These are phyloP conservation scores for Aplochiton taeniatus DNA, from an alignment of 2,797 vertebrate species.

Conservation along the genomic window DNA sequence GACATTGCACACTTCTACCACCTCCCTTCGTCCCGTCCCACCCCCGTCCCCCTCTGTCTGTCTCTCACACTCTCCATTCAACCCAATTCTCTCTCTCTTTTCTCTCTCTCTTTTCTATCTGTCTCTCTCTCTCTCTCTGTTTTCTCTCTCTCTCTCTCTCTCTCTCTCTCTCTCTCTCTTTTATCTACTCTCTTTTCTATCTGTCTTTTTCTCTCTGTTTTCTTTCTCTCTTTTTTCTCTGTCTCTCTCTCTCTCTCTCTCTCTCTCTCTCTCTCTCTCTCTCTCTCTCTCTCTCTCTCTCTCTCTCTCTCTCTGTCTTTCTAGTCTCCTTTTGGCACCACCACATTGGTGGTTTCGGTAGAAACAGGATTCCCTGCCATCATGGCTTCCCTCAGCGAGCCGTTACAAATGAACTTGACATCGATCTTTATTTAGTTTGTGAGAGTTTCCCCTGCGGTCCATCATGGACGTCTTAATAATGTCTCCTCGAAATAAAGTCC, in stretches of 20 bases:
- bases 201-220: not conserved
- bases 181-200: not conserved
- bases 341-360: not conserved
- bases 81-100: not conserved
- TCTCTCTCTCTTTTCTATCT: too few species aligned
- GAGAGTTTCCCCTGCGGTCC: not conserved
- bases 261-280: not conserved
- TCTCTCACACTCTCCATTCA: too few species aligned
- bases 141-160: too few species aligned
- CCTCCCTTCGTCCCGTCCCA: too few species aligned
- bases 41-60: not conserved
- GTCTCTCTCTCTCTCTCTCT: constrained; percentile 19
- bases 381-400: not conserved
- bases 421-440: not conserved
- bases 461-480: not conserved
- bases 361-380: not conserved
- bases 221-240: constrained; percentile 30
- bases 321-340: not conserved
- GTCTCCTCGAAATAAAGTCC: not conserved
- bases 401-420: not conserved
- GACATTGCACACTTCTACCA: too few species aligned
- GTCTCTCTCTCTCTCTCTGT: too few species aligned
- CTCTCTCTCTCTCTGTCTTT: not conserved
- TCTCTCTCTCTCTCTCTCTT: not conserved
- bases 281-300: not conserved